Conservation (phyloP, 2,113 vertebrate species). For the Brachirus orientalis region DNA sequence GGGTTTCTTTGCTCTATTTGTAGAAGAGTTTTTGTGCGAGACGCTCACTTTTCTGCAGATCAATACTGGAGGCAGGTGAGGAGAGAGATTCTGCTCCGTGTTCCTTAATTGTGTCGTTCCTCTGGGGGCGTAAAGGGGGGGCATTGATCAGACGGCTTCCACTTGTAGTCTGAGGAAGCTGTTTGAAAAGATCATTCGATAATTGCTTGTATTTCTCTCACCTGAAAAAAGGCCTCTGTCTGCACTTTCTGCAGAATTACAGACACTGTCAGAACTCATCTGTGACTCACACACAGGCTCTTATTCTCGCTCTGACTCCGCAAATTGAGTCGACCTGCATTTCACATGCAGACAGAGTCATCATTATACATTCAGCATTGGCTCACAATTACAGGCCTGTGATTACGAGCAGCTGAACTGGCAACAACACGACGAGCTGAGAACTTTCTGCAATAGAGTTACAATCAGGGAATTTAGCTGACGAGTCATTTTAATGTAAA, state of each 20-base stretch:
- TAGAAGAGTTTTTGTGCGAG: conserved; percentile 1
- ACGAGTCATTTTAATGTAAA: too few relatives aligned
- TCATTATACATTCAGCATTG: conserved; percentile 41
- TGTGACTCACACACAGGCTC: conserved; percentile 5
- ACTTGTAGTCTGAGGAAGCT: conserved; percentile 46
- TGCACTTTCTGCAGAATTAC: conserved; percentile 45
- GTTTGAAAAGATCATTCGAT: conserved; percentile 61
- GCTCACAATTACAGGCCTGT: conserved; percentile 40
- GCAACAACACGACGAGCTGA: not conserved
- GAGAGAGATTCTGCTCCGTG: conserved; percentile 28
- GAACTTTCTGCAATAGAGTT: too few relatives aligned
- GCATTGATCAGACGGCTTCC: conserved; percentile 58
- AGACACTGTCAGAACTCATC: conserved; percentile 34
- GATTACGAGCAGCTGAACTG: conserved; percentile 21
- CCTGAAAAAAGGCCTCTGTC: conserved; percentile 24
- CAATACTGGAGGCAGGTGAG: conserved; percentile 51
- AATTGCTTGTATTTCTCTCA: conserved; percentile 64
- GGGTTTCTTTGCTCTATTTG: not conserved
- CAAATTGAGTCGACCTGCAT: conserved; percentile 31
- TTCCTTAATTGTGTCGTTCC: conserved; percentile 55
- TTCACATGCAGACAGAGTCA: conserved; percentile 44
- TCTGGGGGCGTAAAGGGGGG: conserved; percentile 10
- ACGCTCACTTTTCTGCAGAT: conserved; percentile 32
- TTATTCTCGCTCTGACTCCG: conserved; percentile 40
- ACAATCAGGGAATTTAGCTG: too few relatives aligned